Conservation (phyloP, 2,888 invertebrate genomes). For the Pinctada fucata region DNA sequence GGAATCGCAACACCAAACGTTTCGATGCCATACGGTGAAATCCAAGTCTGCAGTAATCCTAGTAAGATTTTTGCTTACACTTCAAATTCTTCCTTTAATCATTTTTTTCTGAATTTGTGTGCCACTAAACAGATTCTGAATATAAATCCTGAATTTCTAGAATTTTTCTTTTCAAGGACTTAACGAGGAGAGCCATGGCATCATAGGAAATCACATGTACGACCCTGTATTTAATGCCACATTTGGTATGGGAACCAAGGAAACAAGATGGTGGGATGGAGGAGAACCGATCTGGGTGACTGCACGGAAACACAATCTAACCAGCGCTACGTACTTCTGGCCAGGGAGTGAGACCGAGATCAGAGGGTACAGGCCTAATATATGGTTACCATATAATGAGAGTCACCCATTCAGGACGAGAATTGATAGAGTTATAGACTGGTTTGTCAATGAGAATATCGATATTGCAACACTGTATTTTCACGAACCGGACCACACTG, state of each 20-base stretch:
- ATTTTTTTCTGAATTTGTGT: no score
- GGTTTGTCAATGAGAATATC: constrained; percentile 54
- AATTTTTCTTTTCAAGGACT: constrained; percentile 79
- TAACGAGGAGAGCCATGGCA: constrained; percentile 83
- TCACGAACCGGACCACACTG: constrained; percentile 65
- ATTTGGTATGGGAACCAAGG: constrained; percentile 51
- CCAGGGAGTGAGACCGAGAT: constrained; percentile 82
- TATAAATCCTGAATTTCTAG: neutral
- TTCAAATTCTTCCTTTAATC: no score
- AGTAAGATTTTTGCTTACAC: no score
- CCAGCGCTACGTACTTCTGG: constrained; percentile 80
- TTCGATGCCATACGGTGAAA: no score
- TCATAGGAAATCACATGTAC: constrained; percentile 82
- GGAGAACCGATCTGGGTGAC: constrained; percentile 71
- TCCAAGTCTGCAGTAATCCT: no score
- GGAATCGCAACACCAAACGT: no score
- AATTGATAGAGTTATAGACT: constrained; percentile 80
- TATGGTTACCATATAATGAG: constrained; percentile 74
- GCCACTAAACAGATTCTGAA: no score
- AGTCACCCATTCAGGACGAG: constrained; percentile 79
- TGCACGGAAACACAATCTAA: constrained; percentile 81
- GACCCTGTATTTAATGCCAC: constrained; percentile 77
- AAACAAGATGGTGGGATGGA: constrained; percentile 66
- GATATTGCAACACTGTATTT: constrained; percentile 65
- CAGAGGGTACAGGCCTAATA: constrained; percentile 75